Base-by-base conservation (phyloP, 2,888 invertebrate genomes). In the Epistrophe eligans region DNA sequence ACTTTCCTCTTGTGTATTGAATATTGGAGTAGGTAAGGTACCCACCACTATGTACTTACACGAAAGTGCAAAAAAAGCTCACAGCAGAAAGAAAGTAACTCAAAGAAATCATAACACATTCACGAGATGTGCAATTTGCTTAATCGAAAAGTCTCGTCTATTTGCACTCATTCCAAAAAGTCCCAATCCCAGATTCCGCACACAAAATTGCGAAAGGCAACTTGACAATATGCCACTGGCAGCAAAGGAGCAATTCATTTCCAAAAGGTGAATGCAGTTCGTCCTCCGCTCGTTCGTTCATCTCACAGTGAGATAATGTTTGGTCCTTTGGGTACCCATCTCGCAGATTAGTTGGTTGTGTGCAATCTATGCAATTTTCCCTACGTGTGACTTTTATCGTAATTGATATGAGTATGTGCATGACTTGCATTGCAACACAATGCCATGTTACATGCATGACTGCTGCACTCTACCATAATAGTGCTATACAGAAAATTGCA, bases 321-420 rank as follows among this genome's bases (percentile, higher is more conserved):
- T 83, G 38, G 67, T 70, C 73, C 48, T 79, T 70, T 79, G 79
- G 64, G 83, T 62, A 71, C 38, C 76, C 83, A 77, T 77, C 48
- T 74, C 73, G 40, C 62, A 74, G 62, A 74, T 83, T 83, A 64
- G 79, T 83, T 83, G 73, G 67, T 50, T 62, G 24, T 74, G 55
- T 24, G 43, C 72, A 74, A 79, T 83, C 73, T 83, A 74, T 79
- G 55, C 83, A 83, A 83, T 83, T 83, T 83, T 73, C 73, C 55
- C 73, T 62, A 73, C 79, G 79, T 79, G 73, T 79, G 83, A 83
- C 83, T 83, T 74, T 83, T 83, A 79, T 70, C 79, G 83, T 83
- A 83, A 83, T 83, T 83, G 79, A 74, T 73, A 60, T 35, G 52
- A 32, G 40, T 73, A 28, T 67, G 72, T 77, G 82, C 77, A 82